Conservation (phyloP, 2,797 vertebrate species). For the Poeciliopsis gracilis region DNA sequence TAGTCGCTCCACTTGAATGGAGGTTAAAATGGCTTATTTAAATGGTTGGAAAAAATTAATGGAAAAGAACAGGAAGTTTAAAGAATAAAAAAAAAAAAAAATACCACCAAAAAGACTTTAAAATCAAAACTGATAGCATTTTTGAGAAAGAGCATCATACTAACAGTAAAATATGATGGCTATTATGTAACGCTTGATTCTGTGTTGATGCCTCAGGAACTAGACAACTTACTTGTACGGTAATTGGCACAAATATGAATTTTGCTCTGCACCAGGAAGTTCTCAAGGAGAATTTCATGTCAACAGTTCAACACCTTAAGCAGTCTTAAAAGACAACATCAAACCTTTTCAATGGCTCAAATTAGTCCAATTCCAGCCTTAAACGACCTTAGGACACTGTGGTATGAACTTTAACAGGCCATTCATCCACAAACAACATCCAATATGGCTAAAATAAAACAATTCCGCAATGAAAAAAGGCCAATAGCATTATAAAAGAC, state of each 20-base stretch:
- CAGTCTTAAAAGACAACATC: background rate
- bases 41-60: background rate
- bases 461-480: background rate
- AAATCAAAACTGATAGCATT: background rate
- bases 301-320: background rate
- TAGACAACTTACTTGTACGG: background rate
- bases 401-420: background rate
- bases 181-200: background rate
- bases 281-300: background rate
- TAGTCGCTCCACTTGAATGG: background rate
- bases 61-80: background rate
- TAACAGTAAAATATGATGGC: background rate
- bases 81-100: background rate
- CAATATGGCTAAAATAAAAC: background rate
- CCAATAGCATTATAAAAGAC: background rate
- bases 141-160: background rate
- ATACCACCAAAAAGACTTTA: background rate
- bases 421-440: background rate
- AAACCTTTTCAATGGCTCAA: background rate
- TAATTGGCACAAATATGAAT: background rate
- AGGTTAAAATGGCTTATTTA: background rate
- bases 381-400: background rate
- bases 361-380: background rate
- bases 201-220: background rate
- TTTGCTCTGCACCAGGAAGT: background rate